Evolutionary conservation across 2,113 vertebrate genomes (phyloP).

Genomic region (Gadus macrocephalus): DNA sequence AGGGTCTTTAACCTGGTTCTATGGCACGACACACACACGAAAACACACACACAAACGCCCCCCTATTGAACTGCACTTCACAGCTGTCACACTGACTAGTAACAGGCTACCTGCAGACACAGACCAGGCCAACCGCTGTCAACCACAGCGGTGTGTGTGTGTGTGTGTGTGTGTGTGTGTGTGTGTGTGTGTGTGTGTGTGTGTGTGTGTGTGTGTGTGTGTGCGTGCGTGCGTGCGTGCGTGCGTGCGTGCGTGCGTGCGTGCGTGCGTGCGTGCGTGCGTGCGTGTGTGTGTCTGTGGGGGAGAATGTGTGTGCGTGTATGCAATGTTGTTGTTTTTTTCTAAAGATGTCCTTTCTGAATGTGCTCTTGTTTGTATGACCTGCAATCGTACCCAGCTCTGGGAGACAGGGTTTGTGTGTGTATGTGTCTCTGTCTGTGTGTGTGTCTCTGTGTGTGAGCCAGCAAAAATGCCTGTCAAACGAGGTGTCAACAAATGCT

Average conservation of each 20-base stretch:
- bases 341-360: no score
- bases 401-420: not conserved
- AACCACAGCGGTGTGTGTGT: slow-evolving; percentile 33
- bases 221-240: no score
- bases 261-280: not conserved
- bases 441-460: not conserved
- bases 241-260: not conserved
- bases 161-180: slow-evolving; percentile 9
- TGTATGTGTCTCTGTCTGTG: slow-evolving; percentile 1
- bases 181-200: no score
- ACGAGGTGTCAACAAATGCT: slow-evolving; percentile 1
- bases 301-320: not conserved
- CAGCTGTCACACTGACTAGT: slow-evolving; percentile 35
- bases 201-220: no score
- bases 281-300: no score
- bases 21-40: no score
- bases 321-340: not conserved
- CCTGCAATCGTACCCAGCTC: no score
- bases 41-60: no score
- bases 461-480: not conserved
- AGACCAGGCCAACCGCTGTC: slow-evolving; percentile 22
- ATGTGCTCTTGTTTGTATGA: no score
- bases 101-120: slow-evolving; percentile 44
- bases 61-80: slow-evolving; percentile 28
- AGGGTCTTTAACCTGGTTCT: no score